Percentiles rank a stretch among this genome's conserved stretches.
Evolutionary conservation across 2,113 vertebrate genomes (phyloP).

Genomic region (Hiodon tergisus): DNA sequence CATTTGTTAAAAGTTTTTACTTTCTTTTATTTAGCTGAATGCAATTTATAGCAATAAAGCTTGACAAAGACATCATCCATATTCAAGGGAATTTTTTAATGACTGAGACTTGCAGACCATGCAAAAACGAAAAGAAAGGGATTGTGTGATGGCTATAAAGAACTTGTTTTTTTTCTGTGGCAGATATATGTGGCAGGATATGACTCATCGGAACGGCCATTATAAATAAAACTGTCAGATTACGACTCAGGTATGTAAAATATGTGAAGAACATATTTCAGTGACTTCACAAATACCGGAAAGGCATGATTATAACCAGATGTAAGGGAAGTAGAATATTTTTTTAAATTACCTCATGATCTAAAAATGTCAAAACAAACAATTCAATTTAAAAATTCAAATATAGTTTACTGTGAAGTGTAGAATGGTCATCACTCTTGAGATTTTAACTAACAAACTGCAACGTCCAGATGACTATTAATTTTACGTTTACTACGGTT

Average conservation of each 20-base stretch:
- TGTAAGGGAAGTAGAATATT: conserved; percentile 44
- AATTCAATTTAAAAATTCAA: not conserved
- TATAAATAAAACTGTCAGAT: conserved; percentile 29
- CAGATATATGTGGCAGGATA: conserved; percentile 35
- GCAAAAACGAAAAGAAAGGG: conserved; percentile 38
- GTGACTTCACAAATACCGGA: conserved; percentile 19
- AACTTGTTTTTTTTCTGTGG: conserved; percentile 33
- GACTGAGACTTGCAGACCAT: not conserved
- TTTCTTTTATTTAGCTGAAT: conserved; percentile 13
- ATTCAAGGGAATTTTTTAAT: conserved; percentile 38
- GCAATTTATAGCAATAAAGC: conserved; percentile 25
- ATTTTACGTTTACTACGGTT: not conserved
- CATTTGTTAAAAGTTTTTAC: not conserved
- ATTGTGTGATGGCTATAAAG: conserved; percentile 39
- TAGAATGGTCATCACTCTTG: not conserved
- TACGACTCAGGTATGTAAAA: conserved; percentile 36
- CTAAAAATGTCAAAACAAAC: not conserved
- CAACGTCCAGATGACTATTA: not conserved
- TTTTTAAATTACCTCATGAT: not conserved
- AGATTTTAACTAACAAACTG: not conserved
- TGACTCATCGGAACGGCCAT: conserved; percentile 46
- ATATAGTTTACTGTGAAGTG: not conserved
- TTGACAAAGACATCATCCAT: conserved; percentile 27
- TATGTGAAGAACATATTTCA: conserved; percentile 36
- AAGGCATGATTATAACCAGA: conserved; percentile 49